These are phyloP conservation scores for Catocala sponsa DNA, from an alignment of 2,888 invertebrate species.

Conservation along the genomic window DNA sequence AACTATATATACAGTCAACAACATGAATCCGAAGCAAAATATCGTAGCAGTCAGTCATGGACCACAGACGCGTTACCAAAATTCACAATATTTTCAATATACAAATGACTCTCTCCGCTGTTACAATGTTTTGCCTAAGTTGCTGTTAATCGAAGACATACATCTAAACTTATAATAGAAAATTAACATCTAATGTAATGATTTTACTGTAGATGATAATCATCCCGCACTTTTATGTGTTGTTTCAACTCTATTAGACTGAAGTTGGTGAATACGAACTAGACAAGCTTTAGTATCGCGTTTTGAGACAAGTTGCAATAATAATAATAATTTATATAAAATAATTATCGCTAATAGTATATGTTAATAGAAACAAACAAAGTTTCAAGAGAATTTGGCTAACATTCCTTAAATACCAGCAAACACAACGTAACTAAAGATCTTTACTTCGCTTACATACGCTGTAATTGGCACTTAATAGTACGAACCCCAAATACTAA, in stretches of 20 bases:
- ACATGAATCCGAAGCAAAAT: constrained; percentile 55
- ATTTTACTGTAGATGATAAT: constrained; percentile 28
- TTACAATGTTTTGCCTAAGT: constrained; percentile 54
- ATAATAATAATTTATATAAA: constrained; percentile 14
- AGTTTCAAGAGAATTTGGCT: constrained; percentile 38
- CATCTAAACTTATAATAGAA: constrained; percentile 53
- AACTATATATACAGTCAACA: constrained; percentile 56
- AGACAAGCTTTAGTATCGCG: constrained; percentile 15
- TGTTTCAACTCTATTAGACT: constrained; percentile 12
- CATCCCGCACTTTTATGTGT: constrained; percentile 14
- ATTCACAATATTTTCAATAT: constrained; percentile 33
- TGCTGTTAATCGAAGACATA: constrained; percentile 40
- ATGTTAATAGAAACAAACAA: constrained; percentile 21
- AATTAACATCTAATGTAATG: constrained; percentile 42
- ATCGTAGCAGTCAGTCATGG: constrained; percentile 49
- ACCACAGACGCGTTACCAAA: constrained; percentile 24
- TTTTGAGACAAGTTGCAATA: constrained; percentile 23
- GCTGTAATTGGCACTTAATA: constrained; percentile 36
- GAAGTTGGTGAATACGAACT: constrained; percentile 12
- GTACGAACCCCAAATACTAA: constrained; percentile 24
- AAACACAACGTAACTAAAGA: constrained; percentile 41
- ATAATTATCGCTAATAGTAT: constrained; percentile 25
- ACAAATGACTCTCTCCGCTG: constrained; percentile 39
- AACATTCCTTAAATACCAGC: constrained; percentile 39
- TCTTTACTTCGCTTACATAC: constrained; percentile 24